These are phyloP conservation scores for Leucozona laternaria DNA, from an alignment of 2,888 invertebrate species.

Conservation along the genomic window DNA sequence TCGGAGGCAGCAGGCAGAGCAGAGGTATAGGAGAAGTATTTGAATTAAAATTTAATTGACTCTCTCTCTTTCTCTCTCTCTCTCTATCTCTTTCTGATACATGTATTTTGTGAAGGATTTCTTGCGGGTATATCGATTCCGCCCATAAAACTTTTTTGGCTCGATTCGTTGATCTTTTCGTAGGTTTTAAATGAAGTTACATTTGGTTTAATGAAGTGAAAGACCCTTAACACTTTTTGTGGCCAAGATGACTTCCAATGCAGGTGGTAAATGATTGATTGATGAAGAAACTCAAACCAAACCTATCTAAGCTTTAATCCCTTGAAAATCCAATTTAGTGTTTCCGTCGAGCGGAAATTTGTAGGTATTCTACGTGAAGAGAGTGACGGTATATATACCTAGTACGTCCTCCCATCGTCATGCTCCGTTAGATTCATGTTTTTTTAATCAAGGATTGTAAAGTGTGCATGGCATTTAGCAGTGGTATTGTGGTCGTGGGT, in stretches of 20 bases:
- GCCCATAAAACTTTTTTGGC: neutral
- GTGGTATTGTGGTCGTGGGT: neutral
- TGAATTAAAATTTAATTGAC: constrained; percentile 56
- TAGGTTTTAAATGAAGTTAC: constrained; percentile 53
- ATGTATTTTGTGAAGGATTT: neutral
- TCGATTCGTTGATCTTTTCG: constrained; percentile 19
- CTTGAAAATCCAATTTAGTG: constrained; percentile 67
- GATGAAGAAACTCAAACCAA: neutral
- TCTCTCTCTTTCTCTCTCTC: neutral
- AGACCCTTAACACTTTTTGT: constrained; percentile 53
- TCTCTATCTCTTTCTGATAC: neutral
- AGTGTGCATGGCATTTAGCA: constrained; percentile 32
- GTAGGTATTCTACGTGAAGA: neutral
- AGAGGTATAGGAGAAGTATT: neutral
- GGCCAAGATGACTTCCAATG: constrained; percentile 28
- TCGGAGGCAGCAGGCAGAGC: neutral
- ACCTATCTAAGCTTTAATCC: constrained; percentile 30
- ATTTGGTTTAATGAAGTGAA: constrained; percentile 62
- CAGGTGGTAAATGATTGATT: constrained; percentile 21
- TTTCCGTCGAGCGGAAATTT: constrained; percentile 37
- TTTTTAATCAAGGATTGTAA: constrained; percentile 23
- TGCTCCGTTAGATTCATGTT: neutral
- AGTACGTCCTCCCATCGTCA: neutral
- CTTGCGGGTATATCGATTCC: neutral
- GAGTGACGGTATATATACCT: constrained; percentile 21